These are phyloP conservation scores for Ischnura elegans DNA, from an alignment of 2,888 invertebrate species.

Conservation along the genomic window DNA sequence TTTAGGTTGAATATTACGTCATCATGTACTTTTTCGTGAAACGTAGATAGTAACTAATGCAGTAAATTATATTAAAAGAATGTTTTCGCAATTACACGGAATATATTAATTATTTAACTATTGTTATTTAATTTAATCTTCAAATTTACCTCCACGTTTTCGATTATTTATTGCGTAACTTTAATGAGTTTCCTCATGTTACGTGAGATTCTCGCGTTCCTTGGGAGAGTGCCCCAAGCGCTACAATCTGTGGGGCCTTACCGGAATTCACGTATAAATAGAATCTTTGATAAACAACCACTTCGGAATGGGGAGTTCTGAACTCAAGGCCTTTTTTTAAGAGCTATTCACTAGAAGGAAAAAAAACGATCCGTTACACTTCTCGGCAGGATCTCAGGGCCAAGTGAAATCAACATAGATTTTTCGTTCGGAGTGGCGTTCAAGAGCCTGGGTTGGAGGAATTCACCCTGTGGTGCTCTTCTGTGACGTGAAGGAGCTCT, in stretches of 20 bases:
- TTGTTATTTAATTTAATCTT: no score
- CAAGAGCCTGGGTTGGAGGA: not conserved
- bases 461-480: not conserved
- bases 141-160: no score
- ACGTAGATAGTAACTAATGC: no score
- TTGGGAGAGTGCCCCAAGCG: not conserved
- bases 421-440: not conserved
- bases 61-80: no score
- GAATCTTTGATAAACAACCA: not conserved
- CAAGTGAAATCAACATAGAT: not conserved
- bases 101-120: no score
- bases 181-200: no score
- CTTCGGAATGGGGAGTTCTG: not conserved
- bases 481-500: no score
- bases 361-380: not conserved
- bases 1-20: no score
- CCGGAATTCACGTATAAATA: constrained; percentile 10
- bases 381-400: not conserved
- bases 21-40: no score
- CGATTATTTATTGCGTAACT: no score
- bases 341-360: not conserved
- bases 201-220: not conserved
- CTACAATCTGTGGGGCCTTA: not conserved
- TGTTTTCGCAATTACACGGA: no score
- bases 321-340: constrained; percentile 6